These are phyloP conservation scores for Otolemur crassicaudatus DNA, from an alignment of 2,797 vertebrate species.

Conservation along the genomic window DNA sequence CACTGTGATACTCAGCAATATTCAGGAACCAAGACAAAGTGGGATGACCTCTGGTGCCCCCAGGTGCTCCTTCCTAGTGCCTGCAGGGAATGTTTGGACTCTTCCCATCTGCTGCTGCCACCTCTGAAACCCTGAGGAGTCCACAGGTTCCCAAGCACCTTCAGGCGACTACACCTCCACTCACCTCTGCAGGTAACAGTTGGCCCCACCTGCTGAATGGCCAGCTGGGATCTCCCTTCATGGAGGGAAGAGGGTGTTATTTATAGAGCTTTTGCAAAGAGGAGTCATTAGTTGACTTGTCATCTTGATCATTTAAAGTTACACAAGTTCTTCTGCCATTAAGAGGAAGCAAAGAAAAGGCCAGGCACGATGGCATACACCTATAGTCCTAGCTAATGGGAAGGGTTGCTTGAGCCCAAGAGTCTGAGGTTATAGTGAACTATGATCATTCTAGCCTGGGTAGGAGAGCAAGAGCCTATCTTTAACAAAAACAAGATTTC, in stretches of 20 bases:
- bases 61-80: not conserved
- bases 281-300: conserved; percentile 81
- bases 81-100: not conserved
- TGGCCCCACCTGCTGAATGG: conserved; percentile 74
- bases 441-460: too few relatives aligned
- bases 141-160: not conserved
- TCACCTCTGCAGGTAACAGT: conserved; percentile 58
- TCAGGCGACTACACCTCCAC: not conserved
- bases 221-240: conserved; percentile 79
- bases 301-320: conserved; percentile 84
- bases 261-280: conserved; percentile 79
- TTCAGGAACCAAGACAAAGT: not conserved
- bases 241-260: conserved; percentile 59
- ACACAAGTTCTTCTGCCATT: conserved; percentile 76
- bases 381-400: too few relatives aligned
- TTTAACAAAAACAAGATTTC: too few relatives aligned
- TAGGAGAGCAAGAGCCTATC: too few relatives aligned
- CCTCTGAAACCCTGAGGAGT: not conserved
- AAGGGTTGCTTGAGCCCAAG: too few relatives aligned
- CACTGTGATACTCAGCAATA: not conserved
- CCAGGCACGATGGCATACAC: too few relatives aligned
- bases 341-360: conserved; percentile 65
- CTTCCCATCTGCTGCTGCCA: not conserved
- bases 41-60: not conserved
- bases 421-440: too few relatives aligned